Percentiles rank a stretch among this genome's conserved stretches.
Conservation (phyloP, 2,888 invertebrate species). For the Cosmia trapezina region DNA sequence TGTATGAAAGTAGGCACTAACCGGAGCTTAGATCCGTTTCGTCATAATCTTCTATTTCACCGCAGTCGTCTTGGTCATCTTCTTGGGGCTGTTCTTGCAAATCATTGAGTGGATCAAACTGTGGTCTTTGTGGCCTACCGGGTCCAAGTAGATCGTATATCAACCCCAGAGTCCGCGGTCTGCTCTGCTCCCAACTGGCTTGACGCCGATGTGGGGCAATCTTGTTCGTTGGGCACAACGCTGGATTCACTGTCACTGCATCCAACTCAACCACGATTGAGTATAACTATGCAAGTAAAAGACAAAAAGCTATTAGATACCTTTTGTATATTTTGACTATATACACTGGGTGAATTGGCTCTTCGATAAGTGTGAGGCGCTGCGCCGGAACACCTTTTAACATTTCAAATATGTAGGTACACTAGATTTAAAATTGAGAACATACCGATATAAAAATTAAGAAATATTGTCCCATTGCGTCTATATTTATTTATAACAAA, state of each 20-base stretch:
- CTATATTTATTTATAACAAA: slow-evolving; percentile 28
- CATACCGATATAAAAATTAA: slow-evolving; percentile 53
- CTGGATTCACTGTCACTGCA: slow-evolving; percentile 80
- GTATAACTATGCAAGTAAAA: slow-evolving; percentile 65
- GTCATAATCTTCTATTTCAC: slow-evolving; percentile 87
- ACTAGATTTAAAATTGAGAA: slow-evolving; percentile 1
- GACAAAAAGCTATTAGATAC: slow-evolving; percentile 13
- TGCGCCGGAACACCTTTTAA: too few species aligned
- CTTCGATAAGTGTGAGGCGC: too few species aligned
- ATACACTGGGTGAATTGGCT: too few species aligned
- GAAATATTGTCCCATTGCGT: slow-evolving; percentile 33
- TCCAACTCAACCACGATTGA: slow-evolving; percentile 69
- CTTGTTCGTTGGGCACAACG: slow-evolving; percentile 85
- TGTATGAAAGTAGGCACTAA: slow-evolving; percentile 66
- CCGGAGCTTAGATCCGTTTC: slow-evolving; percentile 85
- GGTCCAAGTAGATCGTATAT: slow-evolving; percentile 78
- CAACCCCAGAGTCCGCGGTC: slow-evolving; percentile 79
- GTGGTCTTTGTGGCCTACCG: slow-evolving; percentile 61
- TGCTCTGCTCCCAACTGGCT: slow-evolving; percentile 66
- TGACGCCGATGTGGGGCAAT: slow-evolving; percentile 82
- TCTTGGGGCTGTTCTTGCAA: slow-evolving; percentile 81
- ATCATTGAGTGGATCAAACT: slow-evolving; percentile 65
- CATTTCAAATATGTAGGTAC: background rate
- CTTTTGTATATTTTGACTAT: too few species aligned
- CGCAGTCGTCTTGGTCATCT: slow-evolving; percentile 83